Evolutionary conservation across 2,113 vertebrate species (phyloP), one percentile per base, ranked within the genome.

Genomic region (Hylia prasina): DNA sequence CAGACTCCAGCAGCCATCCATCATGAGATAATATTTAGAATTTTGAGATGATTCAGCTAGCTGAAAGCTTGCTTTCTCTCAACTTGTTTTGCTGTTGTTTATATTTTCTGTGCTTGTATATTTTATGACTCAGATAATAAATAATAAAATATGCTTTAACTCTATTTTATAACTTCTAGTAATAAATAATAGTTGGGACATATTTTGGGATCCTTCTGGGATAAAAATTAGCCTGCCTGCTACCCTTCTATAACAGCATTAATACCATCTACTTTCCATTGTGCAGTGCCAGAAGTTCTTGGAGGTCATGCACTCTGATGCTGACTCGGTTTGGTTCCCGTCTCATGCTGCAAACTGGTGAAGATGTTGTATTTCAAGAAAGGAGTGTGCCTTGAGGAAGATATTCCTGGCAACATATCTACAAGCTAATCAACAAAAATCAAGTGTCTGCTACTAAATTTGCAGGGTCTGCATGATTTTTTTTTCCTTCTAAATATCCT

Each of bases 71-170:
- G 50, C 40, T 42, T 90, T 83, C 33, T 75, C 72, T 93, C 81
- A 89, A 35, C 86, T 83, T 92, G 30, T 89, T 92, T 93, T 90
- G 68, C 76, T 70, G 33, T 95, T 96, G 95, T 96, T 94, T 95
- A 78, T 90, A 90, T 95, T 96, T 96, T 60, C 72, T 90, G 72
- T 81, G 40, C 64, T 92, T 95, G 64, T 96, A 81, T 84, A 84
- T 94, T 95, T 97, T 94, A 95, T 68, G 35, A 66, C 51, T 89
- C 44, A 47, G 68, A 54, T 73, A 92, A 83, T 94, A 96, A 95
- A 92, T 60, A 97, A 77, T 92, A 92, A 93, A 92, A 83, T 87
- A 79, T 64, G 56, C 33, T 73, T 87, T 47, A 83, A 73, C 39
- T 92, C 45, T 54, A 71, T 90, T 96, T 94, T 87, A 78, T 68